phyloP scores from a whole-genome alignment of 1,140 invertebrate genomes.

The Halictus rubicundus region DNA sequence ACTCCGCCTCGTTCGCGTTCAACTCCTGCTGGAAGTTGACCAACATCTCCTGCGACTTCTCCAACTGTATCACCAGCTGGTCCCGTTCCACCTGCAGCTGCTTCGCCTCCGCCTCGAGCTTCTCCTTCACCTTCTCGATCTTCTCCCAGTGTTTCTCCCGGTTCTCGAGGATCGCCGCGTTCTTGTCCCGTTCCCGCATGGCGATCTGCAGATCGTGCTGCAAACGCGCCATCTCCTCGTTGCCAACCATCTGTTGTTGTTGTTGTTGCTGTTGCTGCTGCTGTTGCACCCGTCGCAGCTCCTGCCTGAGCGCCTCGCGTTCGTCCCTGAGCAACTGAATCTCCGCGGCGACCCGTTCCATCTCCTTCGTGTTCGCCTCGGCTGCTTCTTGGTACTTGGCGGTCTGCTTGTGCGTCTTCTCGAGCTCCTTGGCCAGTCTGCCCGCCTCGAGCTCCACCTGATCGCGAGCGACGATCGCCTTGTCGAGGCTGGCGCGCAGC shows the following conservation, averaged over 20 bases:
- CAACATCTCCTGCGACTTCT: conserved; percentile 95
- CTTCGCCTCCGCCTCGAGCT: conserved; percentile 91
- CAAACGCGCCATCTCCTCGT: conserved; percentile 81
- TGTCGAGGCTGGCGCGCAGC: conserved; percentile 91
- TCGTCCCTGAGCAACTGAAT: conserved; percentile 90
- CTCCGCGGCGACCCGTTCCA: conserved; percentile 90
- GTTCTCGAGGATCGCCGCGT: conserved; percentile 87
- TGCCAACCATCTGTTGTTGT: conserved; percentile 84
- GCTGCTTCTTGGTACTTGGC: conserved; percentile 90
- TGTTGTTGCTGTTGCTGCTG: conserved; percentile 87
- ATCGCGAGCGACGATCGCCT: conserved; percentile 88
- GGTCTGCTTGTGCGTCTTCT: conserved; percentile 90
- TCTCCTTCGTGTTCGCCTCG: conserved; percentile 89
- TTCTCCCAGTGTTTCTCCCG: conserved; percentile 89
- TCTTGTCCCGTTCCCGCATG: conserved; percentile 86
- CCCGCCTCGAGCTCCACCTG: conserved; percentile 92
- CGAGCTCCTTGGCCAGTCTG: conserved; percentile 91
- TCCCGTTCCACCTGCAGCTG: conserved; percentile 92
- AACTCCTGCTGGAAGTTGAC: conserved; percentile 95
- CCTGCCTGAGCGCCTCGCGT: conserved; percentile 85
- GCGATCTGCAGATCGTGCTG: conserved; percentile 87
- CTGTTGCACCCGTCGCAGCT: conserved; percentile 85
- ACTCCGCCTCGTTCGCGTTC: conserved; percentile 89
- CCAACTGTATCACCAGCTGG: conserved; percentile 92
- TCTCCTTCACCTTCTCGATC: conserved; percentile 90